Evolutionary conservation across 2,888 invertebrate species (phyloP).

Genomic region (Adelognathus sp.): DNA sequence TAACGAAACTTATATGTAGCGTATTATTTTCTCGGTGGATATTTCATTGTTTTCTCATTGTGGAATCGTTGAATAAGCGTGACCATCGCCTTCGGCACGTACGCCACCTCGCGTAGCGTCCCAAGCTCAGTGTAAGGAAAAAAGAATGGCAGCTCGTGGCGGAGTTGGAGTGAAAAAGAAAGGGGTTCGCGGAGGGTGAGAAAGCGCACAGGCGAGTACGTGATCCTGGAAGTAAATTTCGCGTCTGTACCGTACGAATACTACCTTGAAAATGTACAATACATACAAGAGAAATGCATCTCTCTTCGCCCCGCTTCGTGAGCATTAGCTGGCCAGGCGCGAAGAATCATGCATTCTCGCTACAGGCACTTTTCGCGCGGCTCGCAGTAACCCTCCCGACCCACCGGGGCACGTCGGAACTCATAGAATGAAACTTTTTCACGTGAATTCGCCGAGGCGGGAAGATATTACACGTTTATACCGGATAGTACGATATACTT

Average conservation of each 20-base stretch:
- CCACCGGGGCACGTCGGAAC: conserved; percentile 46
- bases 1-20: too few species aligned
- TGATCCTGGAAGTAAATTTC: conserved; percentile 51
- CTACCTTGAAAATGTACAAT: background rate
- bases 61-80: conserved; percentile 52
- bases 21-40: conserved; percentile 56
- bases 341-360: conserved; percentile 50
- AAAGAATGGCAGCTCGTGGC: background rate
- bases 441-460: conserved; percentile 58
- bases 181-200: conserved; percentile 2
- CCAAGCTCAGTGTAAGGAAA: conserved; percentile 13
- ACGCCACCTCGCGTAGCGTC: conserved; percentile 50
- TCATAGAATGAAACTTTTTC: conserved; percentile 57
- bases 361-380: conserved; percentile 4
- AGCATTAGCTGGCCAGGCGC: conserved; percentile 27
- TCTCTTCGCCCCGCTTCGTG: background rate
- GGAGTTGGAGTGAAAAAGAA: conserved; percentile 22
- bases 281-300: conserved; percentile 17
- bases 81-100: conserved; percentile 7
- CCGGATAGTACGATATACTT: conserved; percentile 28
- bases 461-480: conserved; percentile 56
- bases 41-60: conserved; percentile 56
- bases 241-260: conserved; percentile 16
- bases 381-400: conserved; percentile 29
- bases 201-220: conserved; percentile 51